Base-by-base conservation (phyloP, 2,888 invertebrate genomes). In the Microplitis manilae region DNA sequence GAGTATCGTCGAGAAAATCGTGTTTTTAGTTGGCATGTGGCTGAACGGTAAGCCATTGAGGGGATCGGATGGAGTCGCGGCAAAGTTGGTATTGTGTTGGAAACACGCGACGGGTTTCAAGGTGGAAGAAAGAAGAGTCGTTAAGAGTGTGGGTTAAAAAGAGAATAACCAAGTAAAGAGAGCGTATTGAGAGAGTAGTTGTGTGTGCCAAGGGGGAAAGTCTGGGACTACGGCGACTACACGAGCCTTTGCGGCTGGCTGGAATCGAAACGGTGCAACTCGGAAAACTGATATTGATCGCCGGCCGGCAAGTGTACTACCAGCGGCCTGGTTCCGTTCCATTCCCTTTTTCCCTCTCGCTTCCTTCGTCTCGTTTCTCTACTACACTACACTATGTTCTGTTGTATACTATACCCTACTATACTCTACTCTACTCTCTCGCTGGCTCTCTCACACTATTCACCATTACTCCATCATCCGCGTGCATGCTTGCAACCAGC, bases 211-310 rank as follows among this genome's bases (percentile, higher is more conserved):
- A 62, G 73, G 77, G 73, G 50, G 62, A 65, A 17, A 75, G 67
- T 74, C 61, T 68, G 70, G 38, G 68, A 69, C 30, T 30, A 30
- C 64, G 65, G 70, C n/a, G 68, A 69, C 50, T 50, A 50, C 69
- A 50, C 68, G 64, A 76, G 73, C 75, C 69, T 80, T 78, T 79
- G 79, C 77, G 77, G 77, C 80, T 80, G 82, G 84, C 81, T 80
- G 84, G 84, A 85, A 85, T 86, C 85, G 85, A 84, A 86, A 85
- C 83, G 83, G 81, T 81, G 80, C 82, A 85, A 86, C 83, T 85
- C 85, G 86, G 86, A 86, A 86, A 86, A 86, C 83, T 84, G 86
- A 86, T 86, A 86, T 86, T 86, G 86, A 86, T 86, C 86, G 85
- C 77, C 68, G 73, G 78, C 71, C 68, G 72, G 73, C 65, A 69